Conservation (phyloP, 2,113 vertebrate species). For the Pangasianodon hypophthalmus region DNA sequence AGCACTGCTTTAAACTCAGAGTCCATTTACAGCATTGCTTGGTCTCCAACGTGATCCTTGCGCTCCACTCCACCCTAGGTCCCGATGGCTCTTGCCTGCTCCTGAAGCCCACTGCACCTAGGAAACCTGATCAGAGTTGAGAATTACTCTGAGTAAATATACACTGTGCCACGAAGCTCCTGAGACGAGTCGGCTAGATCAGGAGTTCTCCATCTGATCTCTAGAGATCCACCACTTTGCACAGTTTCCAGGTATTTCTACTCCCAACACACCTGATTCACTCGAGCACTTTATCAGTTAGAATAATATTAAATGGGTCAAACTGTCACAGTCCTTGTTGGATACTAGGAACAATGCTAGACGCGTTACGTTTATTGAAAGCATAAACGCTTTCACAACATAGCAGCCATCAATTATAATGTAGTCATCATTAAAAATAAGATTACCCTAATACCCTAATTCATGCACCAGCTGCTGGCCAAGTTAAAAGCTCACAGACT, state of each 20-base stretch:
- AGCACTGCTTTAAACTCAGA: constrained; percentile 63
- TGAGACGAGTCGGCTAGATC: neutral
- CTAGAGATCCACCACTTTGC: neutral
- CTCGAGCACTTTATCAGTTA: neutral
- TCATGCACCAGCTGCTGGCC: neutral
- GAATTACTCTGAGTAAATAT: constrained; percentile 48
- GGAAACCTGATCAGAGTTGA: constrained; percentile 17
- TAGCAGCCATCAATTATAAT: neutral
- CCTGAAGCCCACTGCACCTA: constrained; percentile 58
- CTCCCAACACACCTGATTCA: neutral
- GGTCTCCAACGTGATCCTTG: constrained; percentile 60
- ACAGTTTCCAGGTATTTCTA: neutral
- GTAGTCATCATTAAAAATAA: neutral
- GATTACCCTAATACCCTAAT: neutral
- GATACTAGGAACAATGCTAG: neutral
- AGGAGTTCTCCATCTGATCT: neutral
- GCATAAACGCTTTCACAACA: neutral
- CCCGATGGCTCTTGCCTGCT: constrained; percentile 65
- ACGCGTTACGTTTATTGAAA: neutral
- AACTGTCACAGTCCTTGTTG: neutral
- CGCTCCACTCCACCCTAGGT: constrained; percentile 75
- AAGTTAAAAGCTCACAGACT: neutral
- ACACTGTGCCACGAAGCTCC: constrained; percentile 21
- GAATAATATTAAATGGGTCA: neutral
- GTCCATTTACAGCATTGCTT: constrained; percentile 57